Evolutionary conservation across 2,113 vertebrate species (phyloP).

Genomic region (Cepphus grylle): DNA sequence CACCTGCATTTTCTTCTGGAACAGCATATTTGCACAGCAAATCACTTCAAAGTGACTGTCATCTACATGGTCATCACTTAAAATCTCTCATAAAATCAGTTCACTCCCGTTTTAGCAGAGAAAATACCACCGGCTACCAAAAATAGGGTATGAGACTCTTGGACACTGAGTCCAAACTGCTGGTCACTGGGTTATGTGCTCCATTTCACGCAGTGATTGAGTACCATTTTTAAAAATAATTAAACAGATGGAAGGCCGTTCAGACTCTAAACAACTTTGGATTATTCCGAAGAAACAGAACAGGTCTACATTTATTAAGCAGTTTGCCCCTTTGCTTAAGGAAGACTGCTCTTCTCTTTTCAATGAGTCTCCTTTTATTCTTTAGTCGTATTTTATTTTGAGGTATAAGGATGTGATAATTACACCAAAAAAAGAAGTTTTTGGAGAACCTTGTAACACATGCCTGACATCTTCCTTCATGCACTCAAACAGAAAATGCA

Average conservation of each 20-base stretch:
- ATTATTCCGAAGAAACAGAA: background rate
- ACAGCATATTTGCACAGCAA: background rate
- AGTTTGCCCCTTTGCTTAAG: background rate
- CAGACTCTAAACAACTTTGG: background rate
- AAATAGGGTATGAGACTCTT: background rate
- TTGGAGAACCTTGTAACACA: background rate
- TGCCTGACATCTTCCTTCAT: background rate
- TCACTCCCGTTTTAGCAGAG: background rate
- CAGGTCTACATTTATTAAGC: background rate
- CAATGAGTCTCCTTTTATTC: background rate
- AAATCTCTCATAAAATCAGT: background rate
- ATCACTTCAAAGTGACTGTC: background rate
- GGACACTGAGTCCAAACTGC: background rate
- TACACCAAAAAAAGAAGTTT: background rate
- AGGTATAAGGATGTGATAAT: background rate
- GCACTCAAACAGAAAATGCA: background rate
- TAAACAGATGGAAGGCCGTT: background rate
- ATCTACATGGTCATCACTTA: background rate
- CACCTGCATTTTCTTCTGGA: background rate
- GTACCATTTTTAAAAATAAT: background rate
- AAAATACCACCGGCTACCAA: background rate
- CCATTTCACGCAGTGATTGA: background rate
- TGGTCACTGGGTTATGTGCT: background rate
- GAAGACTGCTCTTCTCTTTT: background rate
- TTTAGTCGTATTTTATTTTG: background rate